Evolutionary conservation across 2,113 vertebrate genomes (phyloP), one percentile per base, ranked within the genome.

Genomic region (Proteles cristata): DNA sequence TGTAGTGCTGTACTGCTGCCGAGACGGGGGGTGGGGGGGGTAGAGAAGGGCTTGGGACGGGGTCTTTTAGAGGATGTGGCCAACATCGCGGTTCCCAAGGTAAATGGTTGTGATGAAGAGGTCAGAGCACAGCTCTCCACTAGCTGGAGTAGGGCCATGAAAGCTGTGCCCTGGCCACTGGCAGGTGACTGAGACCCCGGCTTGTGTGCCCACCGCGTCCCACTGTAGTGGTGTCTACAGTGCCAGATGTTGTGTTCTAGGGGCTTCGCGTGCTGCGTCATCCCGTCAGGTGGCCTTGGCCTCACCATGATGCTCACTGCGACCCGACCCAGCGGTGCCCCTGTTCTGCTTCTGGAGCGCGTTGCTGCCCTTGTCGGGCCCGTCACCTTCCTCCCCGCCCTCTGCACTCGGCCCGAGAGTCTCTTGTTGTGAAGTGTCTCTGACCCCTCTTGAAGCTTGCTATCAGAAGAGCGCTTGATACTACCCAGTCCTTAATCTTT

Each of bases 161-260:
- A 12, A 2, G 9, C 43, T 16, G 82, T 31, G 15, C 11, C 23
- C n/a, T 0, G 12, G 53, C 63, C 26, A 12, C 12, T 1, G n/a
- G 50, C 33, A 16, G 50, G 55, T 0, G 14, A 68, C 7, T 80
- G 45, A 12, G 28, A 53, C 28, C 58, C 23, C 1, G 17, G 48
- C 61, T 39, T 86, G 26, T 11, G 8, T 7, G 25, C 39, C 39
- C 25, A 28, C 39, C 39, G 39, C 11, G 39, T 76, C 15, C 85
- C 19, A 23, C 10, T 11, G 0, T 0, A 43, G 2, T 7, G 1
- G 26, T n/a, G 39, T 50, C 74, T 68, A n/a, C n/a, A n/a, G n/a
- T n/a, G 33, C 21, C 80, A 45, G 80, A 1, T 16, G 2, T 25
- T 7, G 65, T 45, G 10, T 48, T 8, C 11, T 0, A 2, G 73